phyloP scores from a whole-genome alignment of 2,888 invertebrate genomes.

The Polylopha cassiicola region DNA sequence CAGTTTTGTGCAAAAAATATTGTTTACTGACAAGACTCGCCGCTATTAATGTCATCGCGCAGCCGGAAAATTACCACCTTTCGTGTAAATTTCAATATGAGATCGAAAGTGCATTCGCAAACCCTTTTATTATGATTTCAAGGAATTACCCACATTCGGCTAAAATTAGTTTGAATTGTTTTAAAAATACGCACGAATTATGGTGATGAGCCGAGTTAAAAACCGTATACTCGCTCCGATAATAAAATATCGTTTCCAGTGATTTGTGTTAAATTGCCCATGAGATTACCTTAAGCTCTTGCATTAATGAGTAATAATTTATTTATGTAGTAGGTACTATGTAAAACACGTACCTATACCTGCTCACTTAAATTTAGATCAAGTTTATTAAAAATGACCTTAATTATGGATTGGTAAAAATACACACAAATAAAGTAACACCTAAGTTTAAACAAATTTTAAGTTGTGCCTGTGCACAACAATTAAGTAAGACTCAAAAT shows the following conservation, averaged over 20 bases:
- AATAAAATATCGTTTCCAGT: conserved; percentile 46
- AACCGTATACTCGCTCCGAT: conserved; percentile 45
- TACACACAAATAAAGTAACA: too few species aligned
- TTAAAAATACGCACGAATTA: conserved; percentile 57
- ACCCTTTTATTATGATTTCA: conserved; percentile 26
- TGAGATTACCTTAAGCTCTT: conserved; percentile 45
- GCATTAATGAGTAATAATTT: conserved; percentile 9
- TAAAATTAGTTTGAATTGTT: conserved; percentile 47
- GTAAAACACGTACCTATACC: too few species aligned
- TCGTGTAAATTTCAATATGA: conserved; percentile 66
- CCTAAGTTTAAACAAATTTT: too few species aligned
- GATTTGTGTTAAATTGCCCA: conserved; percentile 57
- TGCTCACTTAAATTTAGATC: too few species aligned
- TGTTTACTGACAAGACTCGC: conserved; percentile 45
- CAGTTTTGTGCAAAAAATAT: conserved; percentile 59
- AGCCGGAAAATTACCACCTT: conserved; percentile 69
- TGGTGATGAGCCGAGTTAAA: conserved; percentile 50
- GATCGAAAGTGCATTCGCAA: conserved; percentile 55
- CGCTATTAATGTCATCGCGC: conserved; percentile 66
- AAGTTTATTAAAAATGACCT: too few species aligned
- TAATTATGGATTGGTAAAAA: too few species aligned
- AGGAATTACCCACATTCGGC: conserved; percentile 35
- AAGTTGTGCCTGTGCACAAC: too few species aligned
- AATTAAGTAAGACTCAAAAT: too few species aligned
- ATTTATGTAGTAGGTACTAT: conserved; percentile 9